Conservation (phyloP, 1,140 invertebrate species). For the Lepidurus arcticus region DNA sequence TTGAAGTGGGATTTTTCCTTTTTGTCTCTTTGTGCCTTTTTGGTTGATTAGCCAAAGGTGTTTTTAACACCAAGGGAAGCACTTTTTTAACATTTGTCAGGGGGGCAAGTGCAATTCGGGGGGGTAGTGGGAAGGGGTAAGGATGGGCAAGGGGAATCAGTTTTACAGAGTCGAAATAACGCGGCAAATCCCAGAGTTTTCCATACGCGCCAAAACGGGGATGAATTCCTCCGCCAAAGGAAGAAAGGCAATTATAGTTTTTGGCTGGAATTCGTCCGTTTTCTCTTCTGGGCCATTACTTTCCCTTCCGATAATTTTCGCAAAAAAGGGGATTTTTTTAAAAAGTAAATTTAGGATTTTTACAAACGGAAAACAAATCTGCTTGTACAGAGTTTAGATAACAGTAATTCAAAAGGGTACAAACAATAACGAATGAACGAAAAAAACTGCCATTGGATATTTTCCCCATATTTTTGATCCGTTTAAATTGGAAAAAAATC, state of each 20-base stretch:
- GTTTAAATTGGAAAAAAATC: too few relatives aligned
- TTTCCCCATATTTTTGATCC: too few relatives aligned
- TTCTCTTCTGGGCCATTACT: not conserved
- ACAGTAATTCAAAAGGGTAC: too few relatives aligned
- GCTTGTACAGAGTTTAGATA: too few relatives aligned
- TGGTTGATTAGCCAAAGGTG: not conserved
- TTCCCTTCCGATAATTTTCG: not conserved
- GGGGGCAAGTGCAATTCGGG: not conserved
- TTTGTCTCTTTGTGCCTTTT: too few relatives aligned
- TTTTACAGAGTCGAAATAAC: not conserved
- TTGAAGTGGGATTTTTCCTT: not conserved
- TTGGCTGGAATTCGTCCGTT: not conserved
- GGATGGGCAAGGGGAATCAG: not conserved
- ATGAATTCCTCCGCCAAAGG: conserved; percentile 8
- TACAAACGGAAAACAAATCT: too few relatives aligned
- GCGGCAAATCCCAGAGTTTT: conserved; percentile 17
- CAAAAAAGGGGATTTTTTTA: not conserved
- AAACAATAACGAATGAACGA: too few relatives aligned
- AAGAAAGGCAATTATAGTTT: conserved; percentile 4
- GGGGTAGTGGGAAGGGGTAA: too few relatives aligned
- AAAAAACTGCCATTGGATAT: too few relatives aligned
- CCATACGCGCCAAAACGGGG: not conserved
- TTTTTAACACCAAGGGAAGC: not conserved
- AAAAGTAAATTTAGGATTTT: too few relatives aligned
- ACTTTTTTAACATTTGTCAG: not conserved